Evolutionary conservation across 2,797 vertebrate genomes (phyloP).

Genomic region (Nasua narica): DNA sequence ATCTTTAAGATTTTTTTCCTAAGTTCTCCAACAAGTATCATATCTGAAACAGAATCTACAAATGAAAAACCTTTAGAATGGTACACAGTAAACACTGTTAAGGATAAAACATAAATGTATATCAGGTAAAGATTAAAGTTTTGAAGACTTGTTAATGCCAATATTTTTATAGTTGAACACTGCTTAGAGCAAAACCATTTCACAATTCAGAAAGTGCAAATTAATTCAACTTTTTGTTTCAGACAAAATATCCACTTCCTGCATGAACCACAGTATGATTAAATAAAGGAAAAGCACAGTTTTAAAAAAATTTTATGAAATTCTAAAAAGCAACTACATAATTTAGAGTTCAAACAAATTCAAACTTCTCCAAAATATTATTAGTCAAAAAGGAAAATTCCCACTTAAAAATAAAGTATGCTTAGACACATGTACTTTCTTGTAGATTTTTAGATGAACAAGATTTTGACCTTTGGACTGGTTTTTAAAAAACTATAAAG

Average conservation of each 20-base stretch:
- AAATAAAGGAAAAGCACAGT: neutral
- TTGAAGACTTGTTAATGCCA: neutral
- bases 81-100: neutral
- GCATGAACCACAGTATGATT: neutral
- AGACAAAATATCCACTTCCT: slow-evolving; percentile 51
- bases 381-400: slow-evolving; percentile 13
- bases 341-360: neutral
- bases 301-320: neutral
- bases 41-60: slow-evolving; percentile 10
- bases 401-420: neutral
- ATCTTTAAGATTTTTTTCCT: neutral
- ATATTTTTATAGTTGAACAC: slow-evolving; percentile 8
- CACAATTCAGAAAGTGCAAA: neutral
- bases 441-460: slow-evolving; percentile 53
- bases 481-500: slow-evolving; percentile 56
- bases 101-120: neutral
- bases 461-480: slow-evolving; percentile 58
- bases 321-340: slow-evolving; percentile 25
- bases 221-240: slow-evolving; percentile 32
- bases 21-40: neutral
- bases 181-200: neutral
- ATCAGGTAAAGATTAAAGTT: neutral
- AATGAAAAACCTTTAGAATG: neutral
- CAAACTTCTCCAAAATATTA: slow-evolving; percentile 38
- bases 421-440: neutral